Evolutionary conservation across 2,113 vertebrate species (phyloP).

Genomic region (Ranitomeya variabilis): DNA sequence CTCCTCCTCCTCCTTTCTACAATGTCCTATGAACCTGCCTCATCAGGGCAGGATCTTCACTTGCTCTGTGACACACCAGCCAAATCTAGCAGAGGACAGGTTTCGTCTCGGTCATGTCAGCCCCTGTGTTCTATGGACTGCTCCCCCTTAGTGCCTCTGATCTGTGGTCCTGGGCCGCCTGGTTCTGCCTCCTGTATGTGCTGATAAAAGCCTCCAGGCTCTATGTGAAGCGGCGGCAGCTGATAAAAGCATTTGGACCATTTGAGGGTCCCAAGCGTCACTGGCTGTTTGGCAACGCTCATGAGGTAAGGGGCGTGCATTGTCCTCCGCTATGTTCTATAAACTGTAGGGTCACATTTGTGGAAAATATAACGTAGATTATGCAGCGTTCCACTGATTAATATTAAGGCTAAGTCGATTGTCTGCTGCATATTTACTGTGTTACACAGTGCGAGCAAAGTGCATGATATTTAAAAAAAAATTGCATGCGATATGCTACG

Average conservation of each 20-base stretch:
- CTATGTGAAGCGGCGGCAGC: constrained; percentile 60
- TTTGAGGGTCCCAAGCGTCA: constrained; percentile 74
- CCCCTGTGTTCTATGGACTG: neutral
- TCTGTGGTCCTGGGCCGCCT: constrained; percentile 56
- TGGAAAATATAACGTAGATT: too few relatives aligned
- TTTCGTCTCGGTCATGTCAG: neutral
- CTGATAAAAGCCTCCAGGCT: constrained; percentile 65
- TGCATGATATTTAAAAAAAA: too few relatives aligned
- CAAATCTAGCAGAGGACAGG: neutral
- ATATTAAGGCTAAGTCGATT: too few relatives aligned
- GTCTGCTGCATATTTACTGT: too few relatives aligned
- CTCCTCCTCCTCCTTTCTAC: neutral
- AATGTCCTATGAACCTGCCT: neutral
- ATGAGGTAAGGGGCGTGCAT: constrained; percentile 65
- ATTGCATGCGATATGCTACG: too few relatives aligned
- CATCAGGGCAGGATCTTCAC: neutral
- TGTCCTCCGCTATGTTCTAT: neutral
- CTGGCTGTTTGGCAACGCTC: constrained; percentile 73
- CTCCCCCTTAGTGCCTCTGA: neutral
- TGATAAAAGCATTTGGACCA: constrained; percentile 63
- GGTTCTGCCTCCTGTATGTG: constrained; percentile 63
- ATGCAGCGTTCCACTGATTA: too few relatives aligned
- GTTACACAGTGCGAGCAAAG: too few relatives aligned
- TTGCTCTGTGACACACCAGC: neutral
- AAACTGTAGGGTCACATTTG: neutral